phyloP scores from a whole-genome alignment of 2,797 vertebrate species.

The Chloroceryle amazona region DNA sequence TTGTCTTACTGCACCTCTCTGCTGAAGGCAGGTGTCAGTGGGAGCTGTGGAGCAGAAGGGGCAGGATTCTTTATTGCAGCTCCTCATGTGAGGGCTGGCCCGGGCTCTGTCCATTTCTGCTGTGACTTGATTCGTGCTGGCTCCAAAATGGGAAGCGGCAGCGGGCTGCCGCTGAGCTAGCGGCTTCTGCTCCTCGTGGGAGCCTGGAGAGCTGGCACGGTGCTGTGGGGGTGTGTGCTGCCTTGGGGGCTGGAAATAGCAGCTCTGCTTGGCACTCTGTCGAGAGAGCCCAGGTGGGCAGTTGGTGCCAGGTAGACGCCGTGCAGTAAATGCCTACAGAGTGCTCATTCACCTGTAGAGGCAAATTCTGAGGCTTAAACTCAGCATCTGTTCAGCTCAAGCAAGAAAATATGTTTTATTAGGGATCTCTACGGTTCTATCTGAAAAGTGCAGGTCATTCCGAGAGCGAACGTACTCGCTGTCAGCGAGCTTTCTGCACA shows the following conservation, averaged over 20 bases:
- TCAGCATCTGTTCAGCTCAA: neutral
- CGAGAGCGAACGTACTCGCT: neutral
- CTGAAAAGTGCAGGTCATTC: neutral
- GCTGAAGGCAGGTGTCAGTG: rapidly evolving
- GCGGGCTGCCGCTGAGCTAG: neutral
- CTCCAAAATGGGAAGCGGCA: neutral
- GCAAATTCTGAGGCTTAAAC: neutral
- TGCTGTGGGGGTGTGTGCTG: neutral
- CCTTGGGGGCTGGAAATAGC: neutral
- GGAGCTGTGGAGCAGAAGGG: neutral
- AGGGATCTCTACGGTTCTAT: neutral
- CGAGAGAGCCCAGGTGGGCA: neutral
- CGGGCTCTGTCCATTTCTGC: neutral
- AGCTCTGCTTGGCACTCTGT: neutral
- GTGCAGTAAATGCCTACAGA: neutral
- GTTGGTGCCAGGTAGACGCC: neutral
- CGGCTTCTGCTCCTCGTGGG: neutral
- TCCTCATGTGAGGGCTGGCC: neutral
- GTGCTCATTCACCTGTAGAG: neutral
- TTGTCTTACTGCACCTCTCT: neutral
- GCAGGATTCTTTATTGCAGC: neutral
- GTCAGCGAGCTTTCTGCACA: neutral
- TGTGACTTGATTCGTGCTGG: rapidly evolving
- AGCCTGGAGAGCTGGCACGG: neutral
- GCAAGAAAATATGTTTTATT: neutral